Evolutionary conservation across 2,797 vertebrate genomes (phyloP).

Genomic region (Peromyscus attwateri): DNA sequence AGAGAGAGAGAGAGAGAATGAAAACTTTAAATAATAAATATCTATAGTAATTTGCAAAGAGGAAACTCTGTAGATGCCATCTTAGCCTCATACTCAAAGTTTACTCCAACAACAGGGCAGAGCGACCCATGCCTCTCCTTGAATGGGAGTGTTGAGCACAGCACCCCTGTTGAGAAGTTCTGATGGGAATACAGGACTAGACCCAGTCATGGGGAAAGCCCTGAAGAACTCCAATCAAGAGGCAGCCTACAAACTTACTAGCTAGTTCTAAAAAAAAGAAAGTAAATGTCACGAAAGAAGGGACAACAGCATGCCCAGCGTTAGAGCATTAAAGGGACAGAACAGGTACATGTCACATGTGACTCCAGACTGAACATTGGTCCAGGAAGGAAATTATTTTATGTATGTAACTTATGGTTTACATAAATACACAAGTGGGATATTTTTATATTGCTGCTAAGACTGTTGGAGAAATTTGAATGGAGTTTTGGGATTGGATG

Average conservation of each 20-base stretch:
- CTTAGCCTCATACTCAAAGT: not conserved
- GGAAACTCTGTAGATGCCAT: not conserved
- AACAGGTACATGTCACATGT: accelerated
- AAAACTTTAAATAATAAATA: not conserved
- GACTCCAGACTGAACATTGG: not conserved
- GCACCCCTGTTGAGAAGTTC: not conserved
- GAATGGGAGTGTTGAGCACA: not conserved
- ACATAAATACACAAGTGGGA: not conserved
- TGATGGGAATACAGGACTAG: not conserved
- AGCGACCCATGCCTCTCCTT: accelerated
- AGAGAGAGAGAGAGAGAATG: too few species aligned
- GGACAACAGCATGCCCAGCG: not conserved
- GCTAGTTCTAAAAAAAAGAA: not conserved
- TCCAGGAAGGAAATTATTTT: not conserved
- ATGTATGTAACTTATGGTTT: not conserved
- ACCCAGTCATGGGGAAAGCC: not conserved
- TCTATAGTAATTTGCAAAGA: not conserved
- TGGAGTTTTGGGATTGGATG: not conserved
- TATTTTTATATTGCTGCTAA: not conserved
- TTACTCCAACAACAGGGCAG: not conserved
- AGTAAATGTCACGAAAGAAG: not conserved
- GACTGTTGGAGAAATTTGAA: not conserved
- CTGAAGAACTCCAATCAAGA: not conserved
- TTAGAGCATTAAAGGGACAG: not conserved
- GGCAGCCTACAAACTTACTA: not conserved